Evolutionary conservation across 2,113 vertebrate species (phyloP).

Genomic region (Motacilla alba): DNA sequence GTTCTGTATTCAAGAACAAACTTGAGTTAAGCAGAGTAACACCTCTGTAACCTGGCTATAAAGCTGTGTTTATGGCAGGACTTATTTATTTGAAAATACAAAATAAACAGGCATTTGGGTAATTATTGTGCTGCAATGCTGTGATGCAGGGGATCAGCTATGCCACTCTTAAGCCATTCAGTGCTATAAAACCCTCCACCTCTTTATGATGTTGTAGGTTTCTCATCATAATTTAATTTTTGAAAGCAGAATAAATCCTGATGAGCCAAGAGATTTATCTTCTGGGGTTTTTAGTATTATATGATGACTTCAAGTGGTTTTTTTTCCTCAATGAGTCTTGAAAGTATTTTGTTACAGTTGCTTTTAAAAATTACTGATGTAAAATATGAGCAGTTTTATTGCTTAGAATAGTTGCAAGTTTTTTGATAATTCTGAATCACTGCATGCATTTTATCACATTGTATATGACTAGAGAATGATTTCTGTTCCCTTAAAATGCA

Average conservation of each 20-base stretch:
- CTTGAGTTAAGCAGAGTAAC: neutral
- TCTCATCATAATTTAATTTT: neutral
- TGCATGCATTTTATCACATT: neutral
- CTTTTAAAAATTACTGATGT: neutral
- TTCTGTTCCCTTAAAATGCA: neutral
- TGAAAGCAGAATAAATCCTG: neutral
- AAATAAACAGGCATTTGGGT: neutral
- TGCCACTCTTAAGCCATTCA: neutral
- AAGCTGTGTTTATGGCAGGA: neutral
- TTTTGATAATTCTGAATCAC: neutral
- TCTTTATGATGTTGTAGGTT: neutral
- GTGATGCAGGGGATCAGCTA: neutral
- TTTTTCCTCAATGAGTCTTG: neutral
- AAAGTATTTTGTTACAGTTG: neutral
- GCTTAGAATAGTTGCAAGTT: neutral
- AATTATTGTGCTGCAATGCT: neutral
- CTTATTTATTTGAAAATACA: neutral
- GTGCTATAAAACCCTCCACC: neutral
- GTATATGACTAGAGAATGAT: neutral
- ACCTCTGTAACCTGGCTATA: neutral
- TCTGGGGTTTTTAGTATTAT: neutral
- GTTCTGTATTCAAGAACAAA: neutral
- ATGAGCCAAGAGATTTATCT: neutral
- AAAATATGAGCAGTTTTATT: neutral
- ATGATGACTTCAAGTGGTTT: neutral